Percentiles rank a stretch among this genome's conserved stretches.
Evolutionary conservation across 1,140 invertebrate species (phyloP).

Genomic region (Nasonia giraulti): DNA sequence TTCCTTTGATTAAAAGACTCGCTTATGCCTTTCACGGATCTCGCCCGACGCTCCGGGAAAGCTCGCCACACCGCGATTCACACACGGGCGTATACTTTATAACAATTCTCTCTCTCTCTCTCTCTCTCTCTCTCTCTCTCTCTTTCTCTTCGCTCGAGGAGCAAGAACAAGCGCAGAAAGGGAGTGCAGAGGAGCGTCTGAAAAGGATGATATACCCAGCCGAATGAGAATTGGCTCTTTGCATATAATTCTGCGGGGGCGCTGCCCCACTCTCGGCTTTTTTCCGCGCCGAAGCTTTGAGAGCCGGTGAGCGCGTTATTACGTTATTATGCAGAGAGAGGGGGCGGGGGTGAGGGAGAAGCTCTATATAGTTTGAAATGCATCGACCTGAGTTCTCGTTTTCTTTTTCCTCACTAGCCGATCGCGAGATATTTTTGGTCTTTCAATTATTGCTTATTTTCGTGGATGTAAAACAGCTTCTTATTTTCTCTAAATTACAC

Average conservation of each 20-base stretch:
- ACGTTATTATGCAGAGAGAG: constrained; percentile 12
- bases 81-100: not conserved
- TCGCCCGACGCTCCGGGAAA: no score
- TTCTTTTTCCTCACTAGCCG: not conserved
- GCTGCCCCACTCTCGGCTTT: not conserved
- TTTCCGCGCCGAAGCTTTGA: not conserved
- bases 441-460: no score
- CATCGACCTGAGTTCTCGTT: not conserved
- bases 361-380: constrained; percentile 18
- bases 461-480: no score
- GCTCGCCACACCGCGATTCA: no score
- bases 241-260: constrained; percentile 28
- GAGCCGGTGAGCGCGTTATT: not conserved
- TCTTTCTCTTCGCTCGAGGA: not conserved
- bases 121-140: not conserved
- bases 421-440: no score
- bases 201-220: not conserved
- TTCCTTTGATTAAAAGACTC: constrained; percentile 3
- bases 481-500: no score
- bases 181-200: not conserved
- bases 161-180: not conserved
- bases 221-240: constrained; percentile 41
- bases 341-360: no score
- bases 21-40: not conserved
- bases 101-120: not conserved